Conservation (phyloP, 2,888 invertebrate genomes). For the Drosophila mimetica region DNA sequence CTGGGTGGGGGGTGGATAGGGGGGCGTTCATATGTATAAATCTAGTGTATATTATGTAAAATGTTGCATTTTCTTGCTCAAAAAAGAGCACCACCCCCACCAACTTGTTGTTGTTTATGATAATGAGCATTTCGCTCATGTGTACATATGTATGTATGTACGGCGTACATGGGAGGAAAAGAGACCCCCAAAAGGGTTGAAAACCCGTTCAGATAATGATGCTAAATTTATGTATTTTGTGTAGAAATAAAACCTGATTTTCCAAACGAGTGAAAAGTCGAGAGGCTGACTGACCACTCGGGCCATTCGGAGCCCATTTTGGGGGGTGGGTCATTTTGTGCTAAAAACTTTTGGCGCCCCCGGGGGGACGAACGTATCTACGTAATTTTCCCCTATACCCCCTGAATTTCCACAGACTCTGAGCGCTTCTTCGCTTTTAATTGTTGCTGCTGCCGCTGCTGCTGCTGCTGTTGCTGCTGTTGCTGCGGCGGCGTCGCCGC, state of each 20-base stretch:
- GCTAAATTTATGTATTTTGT: conserved; percentile 83
- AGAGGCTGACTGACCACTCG: conserved; percentile 4
- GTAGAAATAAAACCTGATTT: conserved; percentile 83
- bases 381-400: too few relatives aligned
- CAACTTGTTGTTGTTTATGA: conserved; percentile 69
- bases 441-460: conserved; percentile 67
- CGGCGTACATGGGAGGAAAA: background rate
- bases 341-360: conserved; percentile 18
- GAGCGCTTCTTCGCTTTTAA: conserved; percentile 58
- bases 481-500: conserved; percentile 35
- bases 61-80: conserved; percentile 66
- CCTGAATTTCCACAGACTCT: conserved; percentile 23
- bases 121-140: conserved; percentile 80
- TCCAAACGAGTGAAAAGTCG: conserved; percentile 68
- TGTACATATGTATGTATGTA: conserved; percentile 26
- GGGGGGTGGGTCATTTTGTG: conserved; percentile 32
- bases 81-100: conserved; percentile 28
- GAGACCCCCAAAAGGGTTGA: conserved; percentile 25
- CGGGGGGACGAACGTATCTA: too few relatives aligned
- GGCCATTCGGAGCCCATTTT: too few relatives aligned
- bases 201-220: conserved; percentile 78
- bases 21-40: conserved; percentile 21
- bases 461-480: conserved; percentile 25
- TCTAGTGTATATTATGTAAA: conserved; percentile 74
- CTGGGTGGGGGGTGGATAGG: too few relatives aligned